phyloP scores from a whole-genome alignment of 2,797 vertebrate species.

The Morus bassanus region DNA sequence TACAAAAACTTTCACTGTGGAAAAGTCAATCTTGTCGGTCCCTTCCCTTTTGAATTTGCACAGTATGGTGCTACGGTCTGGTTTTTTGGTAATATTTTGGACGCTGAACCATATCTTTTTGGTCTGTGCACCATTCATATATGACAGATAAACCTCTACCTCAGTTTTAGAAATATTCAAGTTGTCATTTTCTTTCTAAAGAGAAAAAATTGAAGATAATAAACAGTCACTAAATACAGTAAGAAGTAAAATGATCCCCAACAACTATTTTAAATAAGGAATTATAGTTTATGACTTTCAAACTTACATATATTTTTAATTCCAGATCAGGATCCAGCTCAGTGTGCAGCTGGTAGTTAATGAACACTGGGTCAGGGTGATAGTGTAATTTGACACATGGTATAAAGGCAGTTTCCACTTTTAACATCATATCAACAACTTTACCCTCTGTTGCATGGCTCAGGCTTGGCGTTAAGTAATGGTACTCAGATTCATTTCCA shows the following conservation, averaged over 20 bases:
- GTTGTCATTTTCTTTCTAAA: conserved; percentile 86
- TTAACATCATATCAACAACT: conserved; percentile 69
- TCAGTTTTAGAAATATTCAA: conserved; percentile 81
- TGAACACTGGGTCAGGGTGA: conserved; percentile 84
- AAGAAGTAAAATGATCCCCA: background rate
- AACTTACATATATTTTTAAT: conserved; percentile 79
- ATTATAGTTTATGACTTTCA: background rate
- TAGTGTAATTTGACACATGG: conserved; percentile 77
- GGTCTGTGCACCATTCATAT: conserved; percentile 12
- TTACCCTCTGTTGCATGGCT: conserved; percentile 58
- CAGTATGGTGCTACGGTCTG: conserved; percentile 73
- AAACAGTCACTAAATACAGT: background rate
- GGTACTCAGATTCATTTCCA: conserved; percentile 53
- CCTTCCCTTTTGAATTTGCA: conserved; percentile 73
- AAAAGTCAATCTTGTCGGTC: conserved; percentile 65
- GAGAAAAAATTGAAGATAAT: conserved; percentile 3
- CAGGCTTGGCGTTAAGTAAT: conserved; percentile 69
- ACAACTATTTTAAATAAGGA: background rate
- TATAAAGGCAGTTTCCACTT: conserved; percentile 77
- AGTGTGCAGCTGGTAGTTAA: conserved; percentile 74
- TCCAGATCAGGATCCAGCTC: conserved; percentile 75
- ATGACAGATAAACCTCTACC: conserved; percentile 74
- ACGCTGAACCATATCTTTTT: conserved; percentile 69
- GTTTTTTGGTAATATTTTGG: conserved; percentile 69
- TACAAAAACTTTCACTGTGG: conserved; percentile 75